phyloP scores from a whole-genome alignment of 2,797 vertebrate species.

The Aeoliscus strigatus region DNA sequence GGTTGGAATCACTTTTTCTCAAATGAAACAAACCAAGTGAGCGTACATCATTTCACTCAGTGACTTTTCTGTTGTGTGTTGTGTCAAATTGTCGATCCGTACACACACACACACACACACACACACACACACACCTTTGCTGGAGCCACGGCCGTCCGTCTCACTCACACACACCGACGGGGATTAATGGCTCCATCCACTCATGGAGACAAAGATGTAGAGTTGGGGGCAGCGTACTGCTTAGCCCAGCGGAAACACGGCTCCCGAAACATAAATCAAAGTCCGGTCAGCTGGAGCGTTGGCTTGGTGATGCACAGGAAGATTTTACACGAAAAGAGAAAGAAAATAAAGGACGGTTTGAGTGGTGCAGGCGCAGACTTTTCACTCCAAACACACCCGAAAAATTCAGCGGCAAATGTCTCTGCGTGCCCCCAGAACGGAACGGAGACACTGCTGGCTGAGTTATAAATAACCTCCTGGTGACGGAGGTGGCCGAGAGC shows the following conservation, averaged over 20 bases:
- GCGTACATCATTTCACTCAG: no score
- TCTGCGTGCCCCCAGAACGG: conserved; percentile 34
- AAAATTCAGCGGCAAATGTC: no score
- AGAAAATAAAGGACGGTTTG: conserved; percentile 2
- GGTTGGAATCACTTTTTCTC: no score
- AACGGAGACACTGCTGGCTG: conserved; percentile 48
- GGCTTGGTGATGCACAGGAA: conserved; percentile 3
- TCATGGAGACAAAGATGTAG: conserved; percentile 56
- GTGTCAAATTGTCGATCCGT: no score
- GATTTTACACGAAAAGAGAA: background rate
- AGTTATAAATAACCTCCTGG: conserved; percentile 63
- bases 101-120: background rate
- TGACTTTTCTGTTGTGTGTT: no score
- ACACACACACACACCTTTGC: no score
- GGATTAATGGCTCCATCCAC: conserved; percentile 48
- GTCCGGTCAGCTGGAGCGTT: conserved; percentile 3
- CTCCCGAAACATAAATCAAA: conserved; percentile 55
- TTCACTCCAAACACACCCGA: background rate
- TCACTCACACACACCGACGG: conserved; percentile 8
- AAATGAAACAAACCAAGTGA: no score
- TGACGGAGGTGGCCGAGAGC: conserved; percentile 58
- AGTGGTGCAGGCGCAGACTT: conserved; percentile 1
- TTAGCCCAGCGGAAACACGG: conserved; percentile 41
- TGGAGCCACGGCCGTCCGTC: no score
- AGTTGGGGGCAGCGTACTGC: conserved; percentile 47